Percentiles rank a stretch among this genome's conserved stretches.
phyloP scores from a whole-genome alignment of 2,888 invertebrate species.

The Mystacides longicornis region DNA sequence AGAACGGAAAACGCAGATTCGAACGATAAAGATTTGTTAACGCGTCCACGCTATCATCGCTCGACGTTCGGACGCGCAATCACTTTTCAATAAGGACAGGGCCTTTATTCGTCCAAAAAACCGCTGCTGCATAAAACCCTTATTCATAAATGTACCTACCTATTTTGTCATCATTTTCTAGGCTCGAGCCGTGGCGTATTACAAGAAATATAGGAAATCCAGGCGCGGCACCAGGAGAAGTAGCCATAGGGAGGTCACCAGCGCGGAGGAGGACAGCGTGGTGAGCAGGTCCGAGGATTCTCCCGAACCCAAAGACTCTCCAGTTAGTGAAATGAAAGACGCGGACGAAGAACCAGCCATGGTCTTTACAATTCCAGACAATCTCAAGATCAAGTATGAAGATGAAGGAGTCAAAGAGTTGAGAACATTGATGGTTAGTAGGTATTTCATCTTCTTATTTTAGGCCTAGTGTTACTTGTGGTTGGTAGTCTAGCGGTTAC shows the following conservation, averaged over 20 bases:
- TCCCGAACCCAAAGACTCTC: neutral
- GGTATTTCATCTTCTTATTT: neutral
- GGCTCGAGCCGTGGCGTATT: slow-evolving; percentile 40
- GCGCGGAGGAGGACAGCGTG: slow-evolving; percentile 15
- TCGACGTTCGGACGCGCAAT: no score
- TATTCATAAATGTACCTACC: neutral
- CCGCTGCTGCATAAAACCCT: neutral
- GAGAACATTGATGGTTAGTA: slow-evolving; percentile 49
- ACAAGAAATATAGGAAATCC: slow-evolving; percentile 39
- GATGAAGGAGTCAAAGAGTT: slow-evolving; percentile 52
- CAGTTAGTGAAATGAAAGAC: neutral
- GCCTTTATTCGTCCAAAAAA: no score
- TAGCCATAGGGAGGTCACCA: slow-evolving; percentile 28
- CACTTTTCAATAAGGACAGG: no score
- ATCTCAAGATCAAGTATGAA: slow-evolving; percentile 49
- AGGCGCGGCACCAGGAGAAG: slow-evolving; percentile 31
- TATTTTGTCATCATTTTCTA: neutral
- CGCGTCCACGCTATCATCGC: no score
- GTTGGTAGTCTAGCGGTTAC: no score
- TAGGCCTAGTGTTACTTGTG: no score
- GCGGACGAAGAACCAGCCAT: slow-evolving; percentile 32
- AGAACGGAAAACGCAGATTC: no score
- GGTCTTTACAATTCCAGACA: neutral
- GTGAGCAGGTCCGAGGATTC: slow-evolving; percentile 8
- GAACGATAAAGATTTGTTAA: no score